Base-by-base conservation (phyloP, 2,113 vertebrate genomes). In the Megatriorchis doriae region DNA sequence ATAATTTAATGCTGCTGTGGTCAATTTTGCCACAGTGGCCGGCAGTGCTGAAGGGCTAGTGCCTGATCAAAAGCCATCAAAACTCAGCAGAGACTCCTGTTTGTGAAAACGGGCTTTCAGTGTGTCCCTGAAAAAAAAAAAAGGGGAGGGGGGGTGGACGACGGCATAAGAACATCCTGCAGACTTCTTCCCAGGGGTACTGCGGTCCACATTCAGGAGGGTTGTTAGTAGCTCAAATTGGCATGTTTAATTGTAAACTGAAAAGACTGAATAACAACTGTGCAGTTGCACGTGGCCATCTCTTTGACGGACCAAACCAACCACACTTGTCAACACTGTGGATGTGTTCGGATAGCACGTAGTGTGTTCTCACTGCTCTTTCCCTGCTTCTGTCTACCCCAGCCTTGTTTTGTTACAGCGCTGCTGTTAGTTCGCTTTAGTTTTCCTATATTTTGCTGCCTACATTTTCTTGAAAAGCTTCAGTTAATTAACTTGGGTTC, bases 1-100 rank as follows among this genome's bases (percentile, higher is more conserved):
- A 97, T 96, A 96, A 96, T 96, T 97, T 88, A 94, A 87, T 82
- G 91, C 67, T 93, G 70, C 74, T 85, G 58, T 95, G 96, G 93
- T 95, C 95, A 93, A 85, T 94, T 94, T 95, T 97, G 84, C 91
- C 91, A 94, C 62, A 63, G 91, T 94, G 96, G 66, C 84, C 81
- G 13, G 91, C 83, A 95, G 81, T 85, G 95, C 94, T 97, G 94
- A 96, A 95, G 91, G 96, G 95, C 96, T 95, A 79, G 77, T 66
- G 70, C n/a, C 86, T 96, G 91, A 97, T 96, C 95, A 95, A 97
- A 96, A 97, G 94, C 94, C 93, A 91, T 95, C 96, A 95, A 61
- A 95, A 94, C 77, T 94, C 93, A 95, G 66, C 52, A 87, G 86
- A 94, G 91, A 89, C 73, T 90, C 42, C 66, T 73, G 66, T 53